Evolutionary conservation across 1,140 invertebrate species (phyloP), one percentile per base, ranked within the genome.

Genomic region (Brachionus rubens): DNA sequence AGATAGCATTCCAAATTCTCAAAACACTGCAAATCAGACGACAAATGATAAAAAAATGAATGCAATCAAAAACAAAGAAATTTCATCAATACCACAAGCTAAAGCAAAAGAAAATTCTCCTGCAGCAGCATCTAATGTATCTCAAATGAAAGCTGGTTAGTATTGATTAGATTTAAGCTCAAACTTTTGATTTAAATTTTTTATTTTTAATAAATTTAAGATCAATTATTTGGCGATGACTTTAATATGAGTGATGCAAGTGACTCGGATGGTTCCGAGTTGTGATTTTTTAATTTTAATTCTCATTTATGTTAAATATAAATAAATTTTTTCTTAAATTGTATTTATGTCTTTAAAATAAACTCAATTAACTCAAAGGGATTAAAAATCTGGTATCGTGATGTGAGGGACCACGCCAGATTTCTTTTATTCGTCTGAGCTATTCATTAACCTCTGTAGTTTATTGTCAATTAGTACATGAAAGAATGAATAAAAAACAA

Each of bases 141-240:
- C 59, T 43, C 19, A 41, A 28, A 41, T 65, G 36, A 65, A 65
- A 65, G 40, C 59, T 4, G 59, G 59, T 65, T n/a, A n/a, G n/a
- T n/a, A n/a, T n/a, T n/a, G n/a, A 65, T 40, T 62, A 21, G n/a
- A 46, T 7, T 41, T 40, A 36, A 14, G n/a, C 5, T 36, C 5
- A 59, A 36, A 2, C 16, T 36, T 36, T 30, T 30, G 1, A 36
- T 6, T 21, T 62, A 36, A 62, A 36, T 30, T 14, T 56, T 56
- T 30, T 30, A 7, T 33, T 6, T 56, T n/a, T 30, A n/a, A n/a
- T n/a, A n/a, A n/a, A 7, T 56, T 56, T 30, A 41, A 65, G 59
- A 65, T 65, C 59, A 65, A 65, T 43, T 65, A 24, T 65, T 65
- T 26, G 59, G 59, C 3, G 59, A 65, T 65, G 59, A 65, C 43